Percentiles rank a stretch among this genome's conserved stretches.
Evolutionary conservation across 2,113 vertebrate species (phyloP).

Genomic region (Archocentrus centrarchus): DNA sequence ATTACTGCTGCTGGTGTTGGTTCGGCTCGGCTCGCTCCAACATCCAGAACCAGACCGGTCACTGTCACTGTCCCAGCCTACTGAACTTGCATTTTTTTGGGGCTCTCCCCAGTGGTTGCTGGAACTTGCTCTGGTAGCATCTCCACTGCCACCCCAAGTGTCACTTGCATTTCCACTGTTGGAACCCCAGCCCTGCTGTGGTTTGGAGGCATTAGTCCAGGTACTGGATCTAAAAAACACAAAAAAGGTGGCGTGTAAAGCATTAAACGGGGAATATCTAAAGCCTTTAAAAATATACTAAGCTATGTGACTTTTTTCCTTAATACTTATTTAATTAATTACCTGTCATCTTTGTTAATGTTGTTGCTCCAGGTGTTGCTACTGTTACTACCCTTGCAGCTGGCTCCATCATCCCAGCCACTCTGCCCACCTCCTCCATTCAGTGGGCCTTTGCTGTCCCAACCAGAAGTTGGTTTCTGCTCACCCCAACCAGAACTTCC

Average conservation of each 20-base stretch:
- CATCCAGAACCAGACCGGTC: conserved; percentile 92
- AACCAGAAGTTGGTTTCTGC: conserved; percentile 76
- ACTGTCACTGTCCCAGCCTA: conserved; percentile 88
- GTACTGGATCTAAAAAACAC: conserved; percentile 76
- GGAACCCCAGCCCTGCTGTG: conserved; percentile 87
- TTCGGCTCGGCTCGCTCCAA: conserved; percentile 87
- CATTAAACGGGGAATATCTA: not conserved
- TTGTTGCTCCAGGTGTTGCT: conserved; percentile 74
- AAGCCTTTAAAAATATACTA: not conserved
- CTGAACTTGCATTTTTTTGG: conserved; percentile 86
- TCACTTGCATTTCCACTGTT: conserved; percentile 74
- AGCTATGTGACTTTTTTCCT: not conserved
- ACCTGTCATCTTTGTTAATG: conserved; percentile 75
- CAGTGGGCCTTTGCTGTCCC: conserved; percentile 88
- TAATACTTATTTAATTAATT: conserved; percentile 42
- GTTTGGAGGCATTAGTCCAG: conserved; percentile 90
- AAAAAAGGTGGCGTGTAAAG: conserved; percentile 69
- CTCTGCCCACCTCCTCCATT: conserved; percentile 84
- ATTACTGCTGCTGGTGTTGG: conserved; percentile 83
- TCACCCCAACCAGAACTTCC: conserved; percentile 73
- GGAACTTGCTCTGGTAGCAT: conserved; percentile 66
- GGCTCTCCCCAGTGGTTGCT: conserved; percentile 91
- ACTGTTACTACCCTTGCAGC: conserved; percentile 59
- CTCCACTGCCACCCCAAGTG: conserved; percentile 82
- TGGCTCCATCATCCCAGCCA: conserved; percentile 72